A percentile compares a stretch with the other conserved stretches of the same genome.
phyloP scores from a whole-genome alignment of 1,140 invertebrate species.

The Anastatus disparis region DNA sequence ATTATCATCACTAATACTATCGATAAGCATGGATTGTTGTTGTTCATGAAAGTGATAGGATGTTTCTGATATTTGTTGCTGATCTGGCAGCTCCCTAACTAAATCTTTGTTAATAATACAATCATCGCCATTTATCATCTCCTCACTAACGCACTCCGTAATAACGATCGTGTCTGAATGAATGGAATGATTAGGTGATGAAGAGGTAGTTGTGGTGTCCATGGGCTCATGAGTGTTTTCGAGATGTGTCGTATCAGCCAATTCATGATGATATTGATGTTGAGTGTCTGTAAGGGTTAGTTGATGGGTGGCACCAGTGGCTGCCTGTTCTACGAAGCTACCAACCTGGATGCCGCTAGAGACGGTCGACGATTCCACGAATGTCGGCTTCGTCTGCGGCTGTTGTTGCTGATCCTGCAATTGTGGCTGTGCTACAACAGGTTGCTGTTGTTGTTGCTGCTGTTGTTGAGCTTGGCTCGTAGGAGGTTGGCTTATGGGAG shows the following conservation, averaged over 20 bases:
- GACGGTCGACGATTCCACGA: constrained; percentile 64
- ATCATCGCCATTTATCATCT: constrained; percentile 33
- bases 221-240: constrained; percentile 63
- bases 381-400: constrained; percentile 55
- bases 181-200: constrained; percentile 63
- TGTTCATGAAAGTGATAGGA: constrained; percentile 33
- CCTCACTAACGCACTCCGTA: constrained; percentile 36
- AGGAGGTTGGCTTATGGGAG: constrained; percentile 49
- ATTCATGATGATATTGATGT: constrained; percentile 49
- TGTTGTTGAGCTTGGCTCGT: not conserved
- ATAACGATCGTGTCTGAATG: constrained; percentile 57
- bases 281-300: constrained; percentile 65
- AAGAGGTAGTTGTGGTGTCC: constrained; percentile 54
- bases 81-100: constrained; percentile 31
- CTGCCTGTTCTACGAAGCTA: constrained; percentile 61
- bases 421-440: not conserved
- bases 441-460: not conserved
- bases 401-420: constrained; percentile 3
- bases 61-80: constrained; percentile 40
- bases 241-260: constrained; percentile 66
- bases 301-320: constrained; percentile 57
- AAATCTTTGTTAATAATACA: constrained; percentile 38
- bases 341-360: constrained; percentile 68
- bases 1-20: constrained; percentile 31
- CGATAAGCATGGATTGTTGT: constrained; percentile 39